Evolutionary conservation across 1,140 invertebrate genomes (phyloP).

Genomic region (Zaprionus inermis): DNA sequence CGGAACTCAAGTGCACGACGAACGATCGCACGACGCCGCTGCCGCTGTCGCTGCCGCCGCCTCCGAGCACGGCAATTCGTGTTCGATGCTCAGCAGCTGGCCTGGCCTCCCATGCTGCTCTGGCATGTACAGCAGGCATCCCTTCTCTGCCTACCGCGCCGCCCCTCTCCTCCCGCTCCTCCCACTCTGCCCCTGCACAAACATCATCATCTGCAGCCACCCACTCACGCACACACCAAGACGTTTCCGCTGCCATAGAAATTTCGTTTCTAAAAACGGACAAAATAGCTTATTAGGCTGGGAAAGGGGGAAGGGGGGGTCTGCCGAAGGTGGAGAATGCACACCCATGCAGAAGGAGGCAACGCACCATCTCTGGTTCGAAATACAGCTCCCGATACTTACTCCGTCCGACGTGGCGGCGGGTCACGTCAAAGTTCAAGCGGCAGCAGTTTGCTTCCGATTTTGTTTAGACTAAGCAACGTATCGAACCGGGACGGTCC

Average conservation of each 20-base stretch:
- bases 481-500: slow-evolving; percentile 16
- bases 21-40: slow-evolving; percentile 41
- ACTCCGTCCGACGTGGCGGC: slow-evolving; percentile 45
- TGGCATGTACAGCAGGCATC: slow-evolving; percentile 22
- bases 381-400: slow-evolving; percentile 22
- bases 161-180: slow-evolving; percentile 10
- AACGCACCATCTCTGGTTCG: slow-evolving; percentile 4
- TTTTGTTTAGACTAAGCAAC: slow-evolving; percentile 69
- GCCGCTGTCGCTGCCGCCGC: too few species aligned
- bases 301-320: slow-evolving; percentile 15
- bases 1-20: slow-evolving; percentile 68
- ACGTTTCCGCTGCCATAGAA: slow-evolving; percentile 61
- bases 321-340: not conserved
- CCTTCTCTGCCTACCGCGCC: not conserved
- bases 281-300: slow-evolving; percentile 66
- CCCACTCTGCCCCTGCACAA: slow-evolving; percentile 13
- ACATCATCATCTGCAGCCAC: slow-evolving; percentile 39
- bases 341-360: slow-evolving; percentile 26
- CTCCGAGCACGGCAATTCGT: slow-evolving; percentile 71
- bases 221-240: slow-evolving; percentile 15
- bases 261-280: slow-evolving; percentile 76
- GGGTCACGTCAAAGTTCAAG: slow-evolving; percentile 80
- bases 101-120: slow-evolving; percentile 55
- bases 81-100: slow-evolving; percentile 73
- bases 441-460: slow-evolving; percentile 36